Conservation (phyloP, 2,113 vertebrate genomes). For the Pangasianodon gigas region DNA sequence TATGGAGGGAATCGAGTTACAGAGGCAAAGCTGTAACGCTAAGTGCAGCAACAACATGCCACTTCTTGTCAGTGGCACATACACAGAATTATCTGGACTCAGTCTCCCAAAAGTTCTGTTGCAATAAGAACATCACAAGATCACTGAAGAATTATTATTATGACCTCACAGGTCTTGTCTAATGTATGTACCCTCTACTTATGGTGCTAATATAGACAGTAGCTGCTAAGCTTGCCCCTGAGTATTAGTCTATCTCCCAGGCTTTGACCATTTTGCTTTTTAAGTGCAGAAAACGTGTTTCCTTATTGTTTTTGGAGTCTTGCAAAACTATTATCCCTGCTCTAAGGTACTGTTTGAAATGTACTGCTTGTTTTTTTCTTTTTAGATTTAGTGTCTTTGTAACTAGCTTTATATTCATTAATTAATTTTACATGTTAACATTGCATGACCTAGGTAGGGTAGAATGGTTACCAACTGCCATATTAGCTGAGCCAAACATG, state of each 20-base stretch:
- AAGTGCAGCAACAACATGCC: not conserved
- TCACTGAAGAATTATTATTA: not conserved
- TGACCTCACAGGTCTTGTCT: not conserved
- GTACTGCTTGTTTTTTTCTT: not conserved
- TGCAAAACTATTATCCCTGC: not conserved
- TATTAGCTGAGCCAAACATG: not conserved
- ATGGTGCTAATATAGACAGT: not conserved
- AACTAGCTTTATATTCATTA: not conserved
- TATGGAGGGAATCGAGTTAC: constrained; percentile 62
- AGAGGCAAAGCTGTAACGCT: constrained; percentile 9
- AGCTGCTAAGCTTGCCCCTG: not conserved
- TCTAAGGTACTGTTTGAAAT: not conserved
- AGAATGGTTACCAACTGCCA: not conserved
- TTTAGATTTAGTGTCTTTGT: not conserved
- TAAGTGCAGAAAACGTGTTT: not conserved
- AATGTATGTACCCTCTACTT: not conserved
- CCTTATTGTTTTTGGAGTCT: not conserved
- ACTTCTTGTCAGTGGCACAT: not conserved
- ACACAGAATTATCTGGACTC: not conserved
- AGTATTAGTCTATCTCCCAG: not conserved
- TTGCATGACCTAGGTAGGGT: no score
- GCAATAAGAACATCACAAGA: not conserved
- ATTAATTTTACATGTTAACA: not conserved
- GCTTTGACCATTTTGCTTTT: not conserved
- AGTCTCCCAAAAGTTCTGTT: not conserved